Conservation (phyloP, 2,888 invertebrate genomes). For the Acleris holmiana region DNA sequence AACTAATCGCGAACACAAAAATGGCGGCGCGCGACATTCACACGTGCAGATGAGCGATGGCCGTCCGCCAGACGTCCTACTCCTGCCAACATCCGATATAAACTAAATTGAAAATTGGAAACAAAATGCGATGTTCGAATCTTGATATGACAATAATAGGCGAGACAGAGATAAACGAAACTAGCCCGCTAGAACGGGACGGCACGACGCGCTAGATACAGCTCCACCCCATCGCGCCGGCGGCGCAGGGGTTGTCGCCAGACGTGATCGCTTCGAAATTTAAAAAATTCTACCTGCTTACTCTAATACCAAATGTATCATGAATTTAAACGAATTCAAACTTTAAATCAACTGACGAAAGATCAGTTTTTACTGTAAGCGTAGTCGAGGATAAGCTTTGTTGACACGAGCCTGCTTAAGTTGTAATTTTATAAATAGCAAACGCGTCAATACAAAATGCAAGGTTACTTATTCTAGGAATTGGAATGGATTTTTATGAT, state of each 20-base stretch:
- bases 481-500: slow-evolving; percentile 74
- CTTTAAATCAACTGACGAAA: slow-evolving; percentile 54
- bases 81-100: slow-evolving; percentile 81
- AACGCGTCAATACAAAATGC: slow-evolving; percentile 78
- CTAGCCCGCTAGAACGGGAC: slow-evolving; percentile 60
- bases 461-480: slow-evolving; percentile 77
- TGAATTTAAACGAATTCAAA: slow-evolving; percentile 53
- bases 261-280: slow-evolving; percentile 76
- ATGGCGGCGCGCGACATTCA: slow-evolving; percentile 57
- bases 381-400: slow-evolving; percentile 56
- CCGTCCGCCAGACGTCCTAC: slow-evolving; percentile 76
- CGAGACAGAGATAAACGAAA: slow-evolving; percentile 71
- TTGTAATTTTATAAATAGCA: slow-evolving; percentile 80
- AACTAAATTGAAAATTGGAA: slow-evolving; percentile 84
- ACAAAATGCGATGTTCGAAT: slow-evolving; percentile 83
- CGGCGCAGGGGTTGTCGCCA: slow-evolving; percentile 81
- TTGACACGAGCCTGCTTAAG: slow-evolving; percentile 56
- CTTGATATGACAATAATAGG: slow-evolving; percentile 84
- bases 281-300: slow-evolving; percentile 73
- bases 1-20: slow-evolving; percentile 50
- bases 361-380: slow-evolving; percentile 47
- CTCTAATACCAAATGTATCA: slow-evolving; percentile 54
- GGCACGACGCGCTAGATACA: slow-evolving; percentile 62
- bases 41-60: slow-evolving; percentile 73
- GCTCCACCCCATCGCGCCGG: slow-evolving; percentile 77